Evolutionary conservation across 1,140 invertebrate genomes (phyloP), one percentile per base, ranked within the genome.

Genomic region (Papilio xuthus): DNA sequence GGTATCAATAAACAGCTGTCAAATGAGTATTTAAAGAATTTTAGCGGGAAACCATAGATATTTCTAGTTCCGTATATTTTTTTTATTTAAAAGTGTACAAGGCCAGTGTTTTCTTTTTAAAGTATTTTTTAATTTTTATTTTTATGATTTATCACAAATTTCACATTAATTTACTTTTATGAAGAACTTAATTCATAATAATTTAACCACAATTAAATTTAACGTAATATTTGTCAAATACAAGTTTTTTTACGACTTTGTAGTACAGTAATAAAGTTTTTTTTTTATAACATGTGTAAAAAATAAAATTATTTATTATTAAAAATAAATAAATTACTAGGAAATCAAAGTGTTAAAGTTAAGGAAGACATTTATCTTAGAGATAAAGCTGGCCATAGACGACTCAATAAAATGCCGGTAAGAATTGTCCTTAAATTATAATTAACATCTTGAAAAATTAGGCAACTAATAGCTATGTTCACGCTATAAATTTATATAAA

Each of bases 41-140:
- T 73, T 73, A 47, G 71, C 71, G 71, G 41, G 71, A 73, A 73
- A 73, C 42, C 37, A 73, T 70, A 42, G 71, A n/a, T 41, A 26
- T 37, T 70, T 70, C 10, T 10, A 41, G 69, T 70, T 70, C 69
- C 69, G 37, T 70, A 41, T 42, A 6, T 69, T 41, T 70, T 70
- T 41, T 13, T 12, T 20, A 20, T 20, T 1, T 53, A 47, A 0
- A 47, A 47, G 44, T 53, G 47, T 50, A 4, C 18, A 50, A 50
- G 50, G 50, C 50, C 50, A 53, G 50, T 53, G 50, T 53, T 53
- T 47, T 47, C 15, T 15, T 6, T 13, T 47, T 47, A 7, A n/a
- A n/a, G n/a, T n/a, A 6, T 47, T 47, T 15, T n/a, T n/a, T 20
- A 8, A n/a, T n/a, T 53, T 20, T 47, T 47, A 47, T 47, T 47